Evolutionary conservation across 2,888 invertebrate genomes (phyloP), one percentile per base, ranked within the genome.

Genomic region (Brachyopa scutellaris): DNA sequence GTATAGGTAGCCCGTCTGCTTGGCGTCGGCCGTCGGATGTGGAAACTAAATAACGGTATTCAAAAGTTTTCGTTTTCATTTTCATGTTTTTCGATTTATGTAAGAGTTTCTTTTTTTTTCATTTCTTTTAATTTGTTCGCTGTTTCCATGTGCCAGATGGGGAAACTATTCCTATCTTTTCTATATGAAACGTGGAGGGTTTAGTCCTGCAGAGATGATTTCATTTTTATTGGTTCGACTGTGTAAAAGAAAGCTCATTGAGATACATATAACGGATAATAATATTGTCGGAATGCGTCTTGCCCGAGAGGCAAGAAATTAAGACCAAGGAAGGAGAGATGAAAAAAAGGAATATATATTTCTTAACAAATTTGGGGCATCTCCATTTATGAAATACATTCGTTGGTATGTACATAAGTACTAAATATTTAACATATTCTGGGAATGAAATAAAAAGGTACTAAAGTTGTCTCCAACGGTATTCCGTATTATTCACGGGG

Each of bases 21-120:
- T 80, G 76, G 51, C 80, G 76, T 70, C 76, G 70, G 64, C 61
- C 38, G 66, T 5, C 61, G 61, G 55, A 73, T 61, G 47, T 45
- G 47, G 36, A 76, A 29, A 59, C 67, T 67, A 67, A 79, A 80
- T 80, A 64, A 69, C 59, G 59, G 64, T 64, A 76, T 76, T 64
- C 51, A 76, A 80, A 70, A n/a, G n/a, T n/a, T n/a, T n/a, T n/a
- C n/a, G 45, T 76, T 74, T 80, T 69, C 45, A 69, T 74, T 76
- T 80, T 69, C 31, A 76, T 70, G 76, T 70, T 64, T 74, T 76
- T 47, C 49, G 36, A 76, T 64, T 51, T 55, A 36, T n/a, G 26
- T 26, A 66, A 72, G 11, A 53, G 51, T 33, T 57, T 49, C 19
- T 42, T 51, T 40, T 17, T 51, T 47, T 40, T 15, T 36, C 29